Base-by-base conservation (phyloP, 2,797 vertebrate genomes). In the Ceryle rudis region DNA sequence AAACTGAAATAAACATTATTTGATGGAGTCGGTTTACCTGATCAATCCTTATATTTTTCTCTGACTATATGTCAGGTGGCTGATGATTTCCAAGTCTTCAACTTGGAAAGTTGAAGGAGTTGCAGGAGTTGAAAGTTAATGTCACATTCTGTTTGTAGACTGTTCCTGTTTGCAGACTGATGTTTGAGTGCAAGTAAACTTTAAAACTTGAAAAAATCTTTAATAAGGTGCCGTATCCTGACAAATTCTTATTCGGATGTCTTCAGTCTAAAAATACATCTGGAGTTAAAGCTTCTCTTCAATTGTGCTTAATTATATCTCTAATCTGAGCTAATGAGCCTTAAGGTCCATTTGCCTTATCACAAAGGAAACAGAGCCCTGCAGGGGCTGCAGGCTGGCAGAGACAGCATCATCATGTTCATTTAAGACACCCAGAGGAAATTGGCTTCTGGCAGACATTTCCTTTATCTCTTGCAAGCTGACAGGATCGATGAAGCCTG, bases 1-100 rank as follows among this genome's bases (percentile, higher is more conserved):
- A 65, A 91, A 62, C 7, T 67, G 51, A 93, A 98, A 97, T 95
- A 96, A 95, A 94, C 6, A 11, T 84, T 64, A 17, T 55, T 79
- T 11, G 4, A 41, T 31, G 86, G 49, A 37, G 22, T 69, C 61
- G 64, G 64, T 86, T 86, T 81, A 39, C 55, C 29, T 67, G 47
- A 88, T 87, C 51, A 89, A 44, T 85, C 44, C 42, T 80, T 80
- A 10, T 23, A 14, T 61, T 85, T 85, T 78, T 93, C 28, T 82
- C 57, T 64, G 72, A 37, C 33, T 66, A 5, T 44, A 37, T 42
- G 31, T 54, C 69, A 64, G 73, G 31, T 19, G 29, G 19, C 52
- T 55, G 29, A 20, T 55, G n/a, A 73, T 17, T 82, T 81, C 6
- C 17, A 80, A 65, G 44, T 60, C 55, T 90, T 86, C 37, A 90